Conservation (phyloP, 2,888 invertebrate species). For the Torymus tubicola region DNA sequence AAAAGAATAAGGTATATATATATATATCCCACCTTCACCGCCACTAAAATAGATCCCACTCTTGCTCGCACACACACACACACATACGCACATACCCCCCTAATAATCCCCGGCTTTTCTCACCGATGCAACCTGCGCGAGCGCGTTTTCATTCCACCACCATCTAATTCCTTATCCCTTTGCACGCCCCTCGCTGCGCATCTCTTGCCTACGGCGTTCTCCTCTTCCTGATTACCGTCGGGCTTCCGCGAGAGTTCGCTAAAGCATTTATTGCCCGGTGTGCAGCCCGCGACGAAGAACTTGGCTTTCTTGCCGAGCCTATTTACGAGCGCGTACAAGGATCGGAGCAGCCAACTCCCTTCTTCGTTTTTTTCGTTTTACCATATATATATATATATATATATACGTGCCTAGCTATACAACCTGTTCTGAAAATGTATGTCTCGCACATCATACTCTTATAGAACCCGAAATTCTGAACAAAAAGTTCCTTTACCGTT, state of each 20-base stretch:
- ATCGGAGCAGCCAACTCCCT: too few relatives aligned
- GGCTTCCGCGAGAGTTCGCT: slow-evolving; percentile 39
- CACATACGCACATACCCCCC: too few relatives aligned
- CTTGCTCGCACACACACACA: neutral
- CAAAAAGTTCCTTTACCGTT: too few relatives aligned
- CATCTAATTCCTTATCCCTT: slow-evolving; percentile 41
- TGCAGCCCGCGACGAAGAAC: slow-evolving; percentile 10
- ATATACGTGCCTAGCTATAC: too few relatives aligned
- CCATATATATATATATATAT: neutral
- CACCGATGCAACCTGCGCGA: slow-evolving; percentile 38
- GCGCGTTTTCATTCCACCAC: slow-evolving; percentile 32
- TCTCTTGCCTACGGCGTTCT: neutral
- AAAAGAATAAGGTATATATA: neutral
- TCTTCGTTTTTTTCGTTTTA: neutral
- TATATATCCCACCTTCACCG: neutral
- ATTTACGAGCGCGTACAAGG: slow-evolving; percentile 9
- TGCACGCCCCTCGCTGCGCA: neutral
- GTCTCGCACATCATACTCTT: too few relatives aligned
- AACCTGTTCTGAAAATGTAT: too few relatives aligned
- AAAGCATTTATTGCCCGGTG: slow-evolving; percentile 43
- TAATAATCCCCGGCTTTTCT: slow-evolving; percentile 51
- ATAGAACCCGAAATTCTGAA: too few relatives aligned
- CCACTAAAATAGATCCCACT: slow-evolving; percentile 10
- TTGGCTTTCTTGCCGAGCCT: neutral
- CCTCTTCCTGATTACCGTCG: slow-evolving; percentile 20